Evolutionary conservation across 1,140 invertebrate genomes (phyloP).

Genomic region (Leptestheria dahalacensis): DNA sequence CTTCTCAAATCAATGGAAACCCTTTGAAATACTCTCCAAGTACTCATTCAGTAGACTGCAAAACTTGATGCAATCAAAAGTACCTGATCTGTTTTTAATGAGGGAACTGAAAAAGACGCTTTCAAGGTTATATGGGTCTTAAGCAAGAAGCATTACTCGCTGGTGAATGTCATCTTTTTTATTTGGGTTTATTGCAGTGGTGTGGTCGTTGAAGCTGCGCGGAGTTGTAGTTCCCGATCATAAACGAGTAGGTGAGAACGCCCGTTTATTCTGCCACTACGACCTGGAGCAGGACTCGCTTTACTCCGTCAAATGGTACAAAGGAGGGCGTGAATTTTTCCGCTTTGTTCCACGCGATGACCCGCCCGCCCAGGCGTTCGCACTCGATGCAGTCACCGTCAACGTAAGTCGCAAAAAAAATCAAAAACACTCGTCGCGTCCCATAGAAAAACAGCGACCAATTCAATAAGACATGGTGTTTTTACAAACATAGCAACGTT

Average conservation of each 20-base stretch:
- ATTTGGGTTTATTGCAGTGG: background rate
- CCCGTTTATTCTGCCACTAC: slow-evolving; percentile 26
- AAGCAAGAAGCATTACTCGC: too few relatives aligned
- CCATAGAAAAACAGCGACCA: too few relatives aligned
- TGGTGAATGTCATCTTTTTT: too few relatives aligned
- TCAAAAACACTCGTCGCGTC: background rate
- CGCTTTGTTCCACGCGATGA: slow-evolving; percentile 55
- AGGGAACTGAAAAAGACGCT: too few relatives aligned
- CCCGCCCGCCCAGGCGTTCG: slow-evolving; percentile 55
- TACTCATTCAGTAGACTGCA: too few relatives aligned
- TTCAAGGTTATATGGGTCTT: too few relatives aligned
- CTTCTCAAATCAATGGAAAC: too few relatives aligned
- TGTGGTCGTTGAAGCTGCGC: background rate
- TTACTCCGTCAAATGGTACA: slow-evolving; percentile 32
- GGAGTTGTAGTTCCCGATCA: slow-evolving; percentile 6
- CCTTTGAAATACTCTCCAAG: too few relatives aligned
- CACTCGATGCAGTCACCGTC: slow-evolving; percentile 56
- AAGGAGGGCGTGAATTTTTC: slow-evolving; percentile 69
- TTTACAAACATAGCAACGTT: too few relatives aligned
- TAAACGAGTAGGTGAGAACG: slow-evolving; percentile 5
- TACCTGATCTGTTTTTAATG: too few relatives aligned
- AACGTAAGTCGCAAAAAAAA: slow-evolving; percentile 44
- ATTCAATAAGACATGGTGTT: too few relatives aligned
- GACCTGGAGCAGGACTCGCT: slow-evolving; percentile 28
- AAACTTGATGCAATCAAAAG: too few relatives aligned